Percentiles rank a stretch among this genome's conserved stretches.
These are phyloP conservation scores for Ernsta delagoae DNA, from an alignment of 2,888 invertebrate genomes.

Conservation along the genomic window DNA sequence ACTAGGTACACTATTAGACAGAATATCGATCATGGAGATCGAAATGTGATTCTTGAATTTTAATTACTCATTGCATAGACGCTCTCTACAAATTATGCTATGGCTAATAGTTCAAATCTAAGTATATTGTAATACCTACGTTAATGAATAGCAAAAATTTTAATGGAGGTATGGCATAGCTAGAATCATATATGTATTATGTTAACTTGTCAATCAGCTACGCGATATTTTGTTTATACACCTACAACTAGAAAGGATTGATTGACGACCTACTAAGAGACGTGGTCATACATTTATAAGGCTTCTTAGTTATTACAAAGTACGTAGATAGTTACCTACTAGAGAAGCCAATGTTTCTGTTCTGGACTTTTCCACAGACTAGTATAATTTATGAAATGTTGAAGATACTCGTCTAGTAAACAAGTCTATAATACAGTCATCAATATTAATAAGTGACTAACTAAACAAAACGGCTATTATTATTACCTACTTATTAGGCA, in stretches of 20 bases:
- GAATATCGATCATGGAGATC: conserved; percentile 58
- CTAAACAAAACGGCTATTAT: not conserved
- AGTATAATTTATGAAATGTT: not conserved
- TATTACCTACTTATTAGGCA: no score
- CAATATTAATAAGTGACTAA: conserved; percentile 7
- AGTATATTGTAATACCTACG: not conserved
- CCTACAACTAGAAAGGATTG: conserved; percentile 22
- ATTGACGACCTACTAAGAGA: conserved; percentile 39
- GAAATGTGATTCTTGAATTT: conserved; percentile 66
- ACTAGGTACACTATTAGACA: conserved; percentile 45
- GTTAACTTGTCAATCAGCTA: no score
- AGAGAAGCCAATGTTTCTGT: conserved; percentile 37
- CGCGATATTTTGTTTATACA: no score
- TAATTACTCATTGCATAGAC: conserved; percentile 54
- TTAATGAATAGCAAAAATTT: not conserved
- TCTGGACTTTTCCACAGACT: conserved; percentile 24
- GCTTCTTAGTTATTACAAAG: conserved; percentile 56
- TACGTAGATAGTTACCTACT: conserved; percentile 28
- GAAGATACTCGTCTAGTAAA: conserved; percentile 15
- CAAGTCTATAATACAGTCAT: conserved; percentile 25
- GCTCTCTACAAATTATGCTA: conserved; percentile 39
- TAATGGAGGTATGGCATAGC: not conserved
- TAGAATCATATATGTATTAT: no score
- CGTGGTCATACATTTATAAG: conserved; percentile 49
- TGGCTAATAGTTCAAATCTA: conserved; percentile 13